phyloP scores from a whole-genome alignment of 64 coral and sea anemone genomes.

The Montipora cactus region DNA sequence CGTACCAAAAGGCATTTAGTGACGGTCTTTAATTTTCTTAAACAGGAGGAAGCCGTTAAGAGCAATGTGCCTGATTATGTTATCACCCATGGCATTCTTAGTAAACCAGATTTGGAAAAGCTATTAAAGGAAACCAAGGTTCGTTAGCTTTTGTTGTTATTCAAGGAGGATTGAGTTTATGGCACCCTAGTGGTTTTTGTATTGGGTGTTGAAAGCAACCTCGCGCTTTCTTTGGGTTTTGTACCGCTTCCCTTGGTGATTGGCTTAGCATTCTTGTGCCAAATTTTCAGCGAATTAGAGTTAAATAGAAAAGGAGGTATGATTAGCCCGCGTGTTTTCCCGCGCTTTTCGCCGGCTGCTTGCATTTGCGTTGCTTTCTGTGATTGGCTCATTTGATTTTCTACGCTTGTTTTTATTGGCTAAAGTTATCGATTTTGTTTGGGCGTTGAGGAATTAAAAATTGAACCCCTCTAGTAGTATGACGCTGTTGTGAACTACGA shows the following conservation, averaged over 20 bases:
- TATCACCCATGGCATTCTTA: conserved; percentile 85
- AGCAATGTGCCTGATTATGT: conserved; percentile 73
- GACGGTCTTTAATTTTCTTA: neutral
- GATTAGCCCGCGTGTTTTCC: too few species aligned
- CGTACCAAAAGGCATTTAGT: too few species aligned
- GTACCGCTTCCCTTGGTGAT: neutral
- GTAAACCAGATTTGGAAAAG: conserved; percentile 67
- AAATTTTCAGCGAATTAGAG: neutral
- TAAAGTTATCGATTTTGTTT: too few species aligned
- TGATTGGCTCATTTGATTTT: too few species aligned
- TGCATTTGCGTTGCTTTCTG: too few species aligned
- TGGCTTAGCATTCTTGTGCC: neutral
- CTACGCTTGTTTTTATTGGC: too few species aligned
- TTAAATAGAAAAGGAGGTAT: too few species aligned
- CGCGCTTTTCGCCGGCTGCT: too few species aligned
- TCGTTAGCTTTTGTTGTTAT: neutral
- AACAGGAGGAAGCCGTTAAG: conserved; percentile 30
- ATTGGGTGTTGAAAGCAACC: neutral
- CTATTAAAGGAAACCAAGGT: conserved; percentile 92
- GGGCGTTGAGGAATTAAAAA: too few species aligned
- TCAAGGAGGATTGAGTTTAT: neutral
- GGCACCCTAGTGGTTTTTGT: neutral
- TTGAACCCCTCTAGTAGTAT: too few species aligned
- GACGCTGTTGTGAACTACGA: too few species aligned
- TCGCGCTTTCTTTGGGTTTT: too few species aligned